phyloP scores from a whole-genome alignment of 2,113 vertebrate species.

The Pyxicephalus adspersus region DNA sequence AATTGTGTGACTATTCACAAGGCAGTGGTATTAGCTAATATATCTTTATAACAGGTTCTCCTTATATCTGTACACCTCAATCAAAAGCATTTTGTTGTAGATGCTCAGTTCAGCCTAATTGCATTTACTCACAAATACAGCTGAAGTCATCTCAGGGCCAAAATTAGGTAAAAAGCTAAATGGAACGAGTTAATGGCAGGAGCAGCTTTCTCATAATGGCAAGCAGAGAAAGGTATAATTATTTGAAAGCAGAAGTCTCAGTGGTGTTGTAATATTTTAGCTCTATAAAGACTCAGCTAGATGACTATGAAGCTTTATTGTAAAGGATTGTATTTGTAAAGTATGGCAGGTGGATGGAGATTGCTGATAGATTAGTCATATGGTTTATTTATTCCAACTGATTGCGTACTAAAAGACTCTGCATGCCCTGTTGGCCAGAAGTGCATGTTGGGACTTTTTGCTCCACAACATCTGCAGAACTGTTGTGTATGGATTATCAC shows the following conservation, averaged over 20 bases:
- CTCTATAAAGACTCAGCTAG: background rate
- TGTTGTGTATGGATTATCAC: background rate
- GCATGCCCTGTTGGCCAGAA: too few relatives aligned
- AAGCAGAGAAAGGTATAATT: constrained; percentile 43
- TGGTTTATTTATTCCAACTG: background rate
- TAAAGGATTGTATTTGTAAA: constrained; percentile 30
- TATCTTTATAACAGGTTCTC: too few relatives aligned
- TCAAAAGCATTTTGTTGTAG: background rate
- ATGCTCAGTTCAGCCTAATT: constrained; percentile 10
- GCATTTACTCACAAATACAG: constrained; percentile 6
- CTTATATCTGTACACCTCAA: background rate
- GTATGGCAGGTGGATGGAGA: background rate
- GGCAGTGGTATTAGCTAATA: too few relatives aligned
- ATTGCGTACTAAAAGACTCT: too few relatives aligned
- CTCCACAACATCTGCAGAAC: too few relatives aligned
- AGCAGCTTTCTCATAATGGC: background rate
- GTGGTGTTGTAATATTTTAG: background rate
- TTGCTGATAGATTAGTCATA: background rate
- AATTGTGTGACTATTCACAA: too few relatives aligned
- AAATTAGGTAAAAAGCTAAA: constrained; percentile 16
- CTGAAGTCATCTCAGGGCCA: constrained; percentile 7
- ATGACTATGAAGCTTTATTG: constrained; percentile 13
- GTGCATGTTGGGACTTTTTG: too few relatives aligned
- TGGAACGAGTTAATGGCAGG: constrained; percentile 3
- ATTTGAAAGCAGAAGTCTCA: constrained; percentile 21